phyloP scores from a whole-genome alignment of 1,140 invertebrate species.

The Sweltsa coloradensis region DNA sequence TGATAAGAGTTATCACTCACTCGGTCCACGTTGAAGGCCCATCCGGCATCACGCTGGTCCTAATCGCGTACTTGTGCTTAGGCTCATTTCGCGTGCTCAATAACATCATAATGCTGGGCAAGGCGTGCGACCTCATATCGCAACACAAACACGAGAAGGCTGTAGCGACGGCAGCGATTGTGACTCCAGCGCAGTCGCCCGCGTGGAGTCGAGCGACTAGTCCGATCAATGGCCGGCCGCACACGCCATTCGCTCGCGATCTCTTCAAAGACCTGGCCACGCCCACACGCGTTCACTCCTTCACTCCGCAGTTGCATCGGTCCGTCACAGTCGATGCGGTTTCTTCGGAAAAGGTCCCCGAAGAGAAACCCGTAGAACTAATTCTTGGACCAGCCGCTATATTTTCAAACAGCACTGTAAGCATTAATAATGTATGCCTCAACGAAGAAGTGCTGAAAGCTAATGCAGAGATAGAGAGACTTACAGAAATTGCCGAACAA shows the following conservation, averaged over 20 bases:
- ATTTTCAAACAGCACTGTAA: constrained; percentile 82
- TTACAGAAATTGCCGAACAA: neutral
- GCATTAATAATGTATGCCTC: constrained; percentile 56
- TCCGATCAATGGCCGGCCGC: constrained; percentile 25
- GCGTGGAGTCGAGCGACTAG: constrained; percentile 30
- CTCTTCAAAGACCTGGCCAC: constrained; percentile 25
- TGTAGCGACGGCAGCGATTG: constrained; percentile 6
- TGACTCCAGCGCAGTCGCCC: constrained; percentile 23
- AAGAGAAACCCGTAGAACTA: constrained; percentile 8
- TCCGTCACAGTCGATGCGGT: constrained; percentile 7
- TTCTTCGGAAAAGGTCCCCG: neutral
- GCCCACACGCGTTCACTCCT: constrained; percentile 21
- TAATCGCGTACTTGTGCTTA: constrained; percentile 68
- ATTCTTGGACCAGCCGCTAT: constrained; percentile 55
- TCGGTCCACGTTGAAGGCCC: constrained; percentile 47
- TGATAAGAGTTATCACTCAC: constrained; percentile 67
- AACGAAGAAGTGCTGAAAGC: constrained; percentile 6
- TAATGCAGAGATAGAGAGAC: neutral
- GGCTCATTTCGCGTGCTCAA: constrained; percentile 71
- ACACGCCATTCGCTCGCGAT: constrained; percentile 15
- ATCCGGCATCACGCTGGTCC: constrained; percentile 53
- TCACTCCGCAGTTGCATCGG: constrained; percentile 1
- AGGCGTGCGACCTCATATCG: constrained; percentile 74
- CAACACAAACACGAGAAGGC: constrained; percentile 50
- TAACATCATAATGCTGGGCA: constrained; percentile 77